Evolutionary conservation across 2,797 vertebrate genomes (phyloP), one percentile per base, ranked within the genome.

Genomic region (Catharus ustulatus): DNA sequence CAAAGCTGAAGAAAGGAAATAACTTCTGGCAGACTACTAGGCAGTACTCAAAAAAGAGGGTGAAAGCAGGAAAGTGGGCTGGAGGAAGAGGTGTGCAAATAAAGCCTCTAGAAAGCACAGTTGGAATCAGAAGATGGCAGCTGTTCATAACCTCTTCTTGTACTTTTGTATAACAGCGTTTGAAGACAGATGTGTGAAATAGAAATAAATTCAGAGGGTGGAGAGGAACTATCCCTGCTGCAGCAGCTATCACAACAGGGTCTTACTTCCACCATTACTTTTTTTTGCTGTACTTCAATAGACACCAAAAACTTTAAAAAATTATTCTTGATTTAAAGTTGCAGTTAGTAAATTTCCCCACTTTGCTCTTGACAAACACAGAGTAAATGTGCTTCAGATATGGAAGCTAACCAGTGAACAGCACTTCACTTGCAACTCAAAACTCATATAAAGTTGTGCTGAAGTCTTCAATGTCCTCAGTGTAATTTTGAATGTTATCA

Each of bases 381-480:
- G 32, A 67, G 42, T 71, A 58, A 89, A 77, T 78, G 80, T 59
- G 46, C 79, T 76, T 91, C 81, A 23, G 84, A 67, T 43, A 13
- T 76, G 10, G 81, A 77, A 77, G 46, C 32, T 79, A 63, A 54
- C 16, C 51, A 89, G 43, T 55, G 14, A 51, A 62, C 19, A 90
- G 57, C 71, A 51, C 86, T 63, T 93, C 83, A 93, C 51, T 89
- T 74, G 57, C 57, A 95, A 85, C 68, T 84, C 32, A 80, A 63
- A 91, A 19, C 32, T 89, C 54, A 68, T 11, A 79, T 13, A 36
- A 95, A 58, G 73, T 30, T 40, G 46, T 40, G 51, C 40, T 54
- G 94, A 83, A 84, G 84, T 81, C 81, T 94, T 92, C 43, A 66
- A 18, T 27, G 87, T 48, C 74, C 66, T 91, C 93, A 81, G 29